Base-by-base conservation (phyloP, 2,113 vertebrate species). In the Dinomys branickii region DNA sequence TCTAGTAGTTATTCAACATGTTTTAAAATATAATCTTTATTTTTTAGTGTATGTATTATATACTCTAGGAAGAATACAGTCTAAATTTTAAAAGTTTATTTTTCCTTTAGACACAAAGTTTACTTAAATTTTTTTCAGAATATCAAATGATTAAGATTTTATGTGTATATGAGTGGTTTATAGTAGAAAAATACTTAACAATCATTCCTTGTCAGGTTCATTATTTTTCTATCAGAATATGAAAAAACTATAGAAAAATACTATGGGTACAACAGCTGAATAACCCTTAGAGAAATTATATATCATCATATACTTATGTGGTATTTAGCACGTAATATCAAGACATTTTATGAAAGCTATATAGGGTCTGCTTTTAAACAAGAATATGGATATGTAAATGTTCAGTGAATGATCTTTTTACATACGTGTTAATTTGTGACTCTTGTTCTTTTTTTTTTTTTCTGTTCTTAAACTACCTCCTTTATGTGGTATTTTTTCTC, bases 1-100 rank as follows among this genome's bases (percentile, higher is more conserved):
- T 47, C 38, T 78, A 20, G 58, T 33, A 83, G 19, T 90, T 88
- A 88, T 84, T 91, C 90, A 85, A 82, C 26, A 50, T 71, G 16
- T 47, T 94, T 96, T 91, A 63, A n/a, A 95, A 85, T 91, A 56
- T 28, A 85, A 78, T 83, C 24, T 82, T 93, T 84, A 80, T 94
- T 6, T 35, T 85, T 80, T 16, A 85, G 33, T 67, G 3, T 87
- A 35, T 90, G 17, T 71, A 16, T 91, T 85, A 73, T 84, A 77
- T 59, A 69, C 80, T 95, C 14, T 63, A 52, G 58, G 47, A 90
- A 85, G 26, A 91, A 71, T 91, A 61, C 88, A 61, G 2, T 94
- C 75, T 91, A 91, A 90, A 61, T 85, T 92, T 59, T 93, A 90
- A 86, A 50, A 7, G 35, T 54, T 33, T 69, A 16, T 20, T 84